Evolutionary conservation across 2,888 invertebrate genomes (phyloP), one percentile per base, ranked within the genome.

Genomic region (Platypus cylindrus): DNA sequence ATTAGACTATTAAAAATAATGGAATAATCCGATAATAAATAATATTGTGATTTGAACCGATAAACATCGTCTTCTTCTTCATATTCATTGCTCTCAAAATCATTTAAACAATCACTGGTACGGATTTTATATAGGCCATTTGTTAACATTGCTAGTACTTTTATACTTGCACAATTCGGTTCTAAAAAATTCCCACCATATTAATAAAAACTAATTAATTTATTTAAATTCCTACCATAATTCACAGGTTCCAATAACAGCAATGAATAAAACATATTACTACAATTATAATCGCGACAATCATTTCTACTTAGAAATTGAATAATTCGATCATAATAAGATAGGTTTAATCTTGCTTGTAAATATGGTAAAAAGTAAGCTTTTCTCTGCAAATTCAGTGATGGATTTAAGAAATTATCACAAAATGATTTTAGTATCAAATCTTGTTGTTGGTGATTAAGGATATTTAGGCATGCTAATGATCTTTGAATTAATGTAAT

Each of bases 401-500:
- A 67, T 31, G 72, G 70, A 40, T 74, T 72, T 9, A 86, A 62
- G 50, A 85, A 77, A 40, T 76, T 69, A 28, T 66, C 63, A 18
- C 75, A 70, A 48, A 85, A 78, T 51, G 72, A 69, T 5, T 58
- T 59, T 25, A 70, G 48, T 11, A 67, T 58, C 5, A 67, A 63
- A 56, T 63, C 67, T 41, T 51, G 50, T 55, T n/a, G n/a, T n/a
- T n/a, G n/a, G n/a, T n/a, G n/a, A n/a, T n/a, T n/a, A n/a, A n/a
- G n/a, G n/a, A 47, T 43, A 26, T 67, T 60, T 29, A 75, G 65
- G 40, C 77, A 64, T 18, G 67, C 64, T 35, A 91, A 64, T 0
- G 91, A 89, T 45, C 81, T 70, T 48, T 78, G 70, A 37, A 90
- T 72, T 51, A 91, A 71, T 48, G 80, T 76, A 36, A 85, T 62